Base-by-base conservation (phyloP, 2,113 vertebrate genomes). In the Ceyx margarethae region DNA sequence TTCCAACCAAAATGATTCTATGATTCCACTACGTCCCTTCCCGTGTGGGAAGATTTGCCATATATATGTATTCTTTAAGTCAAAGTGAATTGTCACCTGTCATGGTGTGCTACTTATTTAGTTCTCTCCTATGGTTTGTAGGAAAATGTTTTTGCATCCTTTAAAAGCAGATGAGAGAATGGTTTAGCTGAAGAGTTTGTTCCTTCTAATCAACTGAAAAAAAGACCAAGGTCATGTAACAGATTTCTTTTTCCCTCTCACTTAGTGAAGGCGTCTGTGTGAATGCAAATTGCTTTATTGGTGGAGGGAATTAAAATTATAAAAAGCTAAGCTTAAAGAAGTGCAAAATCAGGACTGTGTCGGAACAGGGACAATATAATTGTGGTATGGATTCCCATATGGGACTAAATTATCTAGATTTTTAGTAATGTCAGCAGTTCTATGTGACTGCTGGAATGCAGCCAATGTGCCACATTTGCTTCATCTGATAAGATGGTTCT, bases 381-480 rank as follows among this genome's bases (percentile, higher is more conserved):
- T 98, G 97, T 98, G 94, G 95, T 97, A 97, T 96, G 94, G 97
- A 97, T 98, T 98, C 97, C 97, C 97, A 98, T 97, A 98, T 97
- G 98, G 97, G 97, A 97, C 96, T 98, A 98, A 98, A 98, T 98
- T 98, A 98, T 98, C 97, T 97, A 84, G 90, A 97, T 98, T 98
- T 53, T 98, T 97, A 96, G 95, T 97, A 96, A 97, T 79, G 93
- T 98, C 98, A 98, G 98, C 98, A 98, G 91, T 98, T 97, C 97
- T 96, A 28, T 83, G 81, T 90, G 68, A 94, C 94, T 95, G 93
- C 95, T 98, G 98, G 97, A 97, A 97, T 90, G 94, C 69, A 31
- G 97, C 98, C 98, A 98, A 95, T 75, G 75, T 97, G 95, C 95
- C 97, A 97, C 95, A 96, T 97, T 98, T 96, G 93, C 95, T 96